These are phyloP conservation scores for Seriola quinqueradiata DNA, from an alignment of 2,113 vertebrate genomes.

Conservation along the genomic window DNA sequence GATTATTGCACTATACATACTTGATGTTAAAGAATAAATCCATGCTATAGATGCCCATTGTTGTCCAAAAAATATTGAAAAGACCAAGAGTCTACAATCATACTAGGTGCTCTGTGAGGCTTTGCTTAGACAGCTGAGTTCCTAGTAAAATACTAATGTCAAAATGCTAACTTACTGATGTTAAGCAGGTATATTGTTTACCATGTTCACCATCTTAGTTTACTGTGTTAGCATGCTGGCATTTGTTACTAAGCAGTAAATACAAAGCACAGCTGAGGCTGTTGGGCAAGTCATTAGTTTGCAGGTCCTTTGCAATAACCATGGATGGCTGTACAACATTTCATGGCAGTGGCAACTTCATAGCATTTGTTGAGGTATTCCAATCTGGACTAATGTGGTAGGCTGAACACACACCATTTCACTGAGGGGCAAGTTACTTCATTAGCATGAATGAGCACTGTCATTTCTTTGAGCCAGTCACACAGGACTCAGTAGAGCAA, in stretches of 20 bases:
- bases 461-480: too few species aligned
- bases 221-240: too few species aligned
- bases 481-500: too few species aligned
- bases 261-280: not conserved
- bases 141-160: not conserved
- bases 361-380: too few species aligned
- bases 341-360: too few species aligned
- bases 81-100: not conserved
- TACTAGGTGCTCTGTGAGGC: not conserved
- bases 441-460: too few species aligned
- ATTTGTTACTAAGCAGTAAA: too few species aligned
- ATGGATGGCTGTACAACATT: too few species aligned
- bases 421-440: too few species aligned
- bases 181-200: not conserved
- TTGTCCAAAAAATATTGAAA: not conserved
- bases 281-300: not conserved
- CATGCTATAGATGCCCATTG: not conserved
- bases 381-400: too few species aligned
- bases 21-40: not conserved
- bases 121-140: not conserved
- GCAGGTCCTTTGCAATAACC: not conserved
- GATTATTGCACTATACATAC: not conserved
- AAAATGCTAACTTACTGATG: not conserved
- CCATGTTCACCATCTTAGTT: too few species aligned
- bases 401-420: too few species aligned